Conservation (phyloP, 2,888 invertebrate genomes). For the Eupithecia inturbata region DNA sequence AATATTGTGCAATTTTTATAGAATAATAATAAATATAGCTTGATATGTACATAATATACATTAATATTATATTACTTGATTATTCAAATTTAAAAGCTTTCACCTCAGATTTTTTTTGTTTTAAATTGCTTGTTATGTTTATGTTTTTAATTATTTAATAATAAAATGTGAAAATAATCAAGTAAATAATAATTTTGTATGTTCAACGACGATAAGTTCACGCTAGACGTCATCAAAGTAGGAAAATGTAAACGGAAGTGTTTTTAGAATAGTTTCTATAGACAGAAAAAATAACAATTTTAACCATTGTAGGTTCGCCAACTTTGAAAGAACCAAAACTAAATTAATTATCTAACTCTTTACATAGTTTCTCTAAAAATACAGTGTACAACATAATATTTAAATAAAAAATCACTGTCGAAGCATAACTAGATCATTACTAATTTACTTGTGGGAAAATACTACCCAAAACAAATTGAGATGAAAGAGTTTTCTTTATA, state of each 20-base stretch:
- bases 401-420: no score
- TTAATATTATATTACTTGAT: conserved; percentile 14
- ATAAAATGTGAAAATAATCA: conserved; percentile 25
- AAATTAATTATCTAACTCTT: neutral
- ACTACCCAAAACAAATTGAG: neutral
- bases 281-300: neutral
- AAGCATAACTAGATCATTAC: neutral
- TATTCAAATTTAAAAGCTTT: conserved; percentile 14
- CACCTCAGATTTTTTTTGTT: neutral
- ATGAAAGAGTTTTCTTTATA: no score
- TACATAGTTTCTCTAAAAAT: neutral
- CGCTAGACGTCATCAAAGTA: conserved; percentile 37
- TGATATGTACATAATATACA: conserved; percentile 19
- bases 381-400: neutral
- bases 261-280: neutral
- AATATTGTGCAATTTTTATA: conserved; percentile 36
- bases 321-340: neutral
- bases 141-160: neutral
- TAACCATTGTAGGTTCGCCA: neutral
- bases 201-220: conserved; percentile 29
- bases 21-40: conserved; percentile 28
- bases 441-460: neutral
- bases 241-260: conserved; percentile 12
- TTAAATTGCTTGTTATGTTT: neutral
- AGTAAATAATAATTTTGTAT: conserved; percentile 12